Evolutionary conservation across 2,113 vertebrate genomes (phyloP).

Genomic region (Gadus macrocephalus): DNA sequence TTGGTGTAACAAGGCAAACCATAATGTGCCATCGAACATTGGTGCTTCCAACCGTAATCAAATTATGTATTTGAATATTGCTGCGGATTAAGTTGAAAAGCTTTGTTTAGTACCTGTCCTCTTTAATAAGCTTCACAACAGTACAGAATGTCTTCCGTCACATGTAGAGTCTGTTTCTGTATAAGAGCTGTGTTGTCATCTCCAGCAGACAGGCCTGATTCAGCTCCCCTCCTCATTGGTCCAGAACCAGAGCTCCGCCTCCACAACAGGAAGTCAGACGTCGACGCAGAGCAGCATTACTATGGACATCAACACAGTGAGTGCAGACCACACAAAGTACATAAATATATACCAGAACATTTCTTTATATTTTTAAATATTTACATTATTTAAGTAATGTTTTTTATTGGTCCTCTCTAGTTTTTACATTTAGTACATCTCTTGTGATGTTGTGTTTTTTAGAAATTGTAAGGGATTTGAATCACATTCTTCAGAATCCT

Average conservation of each 20-base stretch:
- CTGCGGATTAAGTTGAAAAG: slow-evolving; percentile 34
- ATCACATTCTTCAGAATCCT: too few species aligned
- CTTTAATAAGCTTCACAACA: background rate
- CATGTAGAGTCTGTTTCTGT: background rate
- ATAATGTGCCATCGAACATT: too few species aligned
- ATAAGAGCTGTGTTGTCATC: slow-evolving; percentile 12
- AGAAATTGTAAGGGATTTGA: too few species aligned
- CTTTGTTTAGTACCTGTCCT: background rate
- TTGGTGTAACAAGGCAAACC: too few species aligned
- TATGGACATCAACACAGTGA: slow-evolving; percentile 86
- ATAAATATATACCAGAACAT: too few species aligned
- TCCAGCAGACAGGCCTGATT: slow-evolving; percentile 67
- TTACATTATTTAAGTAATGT: too few species aligned
- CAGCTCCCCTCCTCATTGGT: slow-evolving; percentile 74
- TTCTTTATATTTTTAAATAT: too few species aligned
- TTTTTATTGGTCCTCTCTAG: too few species aligned
- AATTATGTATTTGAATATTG: too few species aligned
- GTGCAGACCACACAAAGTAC: slow-evolving; percentile 25
- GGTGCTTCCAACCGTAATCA: too few species aligned
- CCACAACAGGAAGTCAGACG: slow-evolving; percentile 76
- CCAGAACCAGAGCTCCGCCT: slow-evolving; percentile 72
- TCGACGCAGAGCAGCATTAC: slow-evolving; percentile 78
- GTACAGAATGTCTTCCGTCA: background rate
- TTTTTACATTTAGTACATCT: too few species aligned
- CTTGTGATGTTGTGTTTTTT: too few species aligned